A percentile compares a stretch with the other conserved stretches of the same genome.
Evolutionary conservation across 2,888 invertebrate genomes (phyloP).

Genomic region (Spodoptera littoralis): DNA sequence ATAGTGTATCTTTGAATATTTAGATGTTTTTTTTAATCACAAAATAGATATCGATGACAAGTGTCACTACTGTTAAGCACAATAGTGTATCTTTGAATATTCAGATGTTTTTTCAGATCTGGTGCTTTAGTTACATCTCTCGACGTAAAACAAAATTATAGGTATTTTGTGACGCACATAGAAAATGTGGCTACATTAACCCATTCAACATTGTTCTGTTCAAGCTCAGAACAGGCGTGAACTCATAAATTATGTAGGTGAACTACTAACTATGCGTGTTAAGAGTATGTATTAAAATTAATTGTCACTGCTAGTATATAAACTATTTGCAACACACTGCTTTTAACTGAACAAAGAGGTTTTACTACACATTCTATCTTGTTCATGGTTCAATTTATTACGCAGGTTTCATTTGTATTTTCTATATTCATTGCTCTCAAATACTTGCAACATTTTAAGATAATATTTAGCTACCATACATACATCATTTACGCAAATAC

Average conservation of each 20-base stretch:
- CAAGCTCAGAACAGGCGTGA: background rate
- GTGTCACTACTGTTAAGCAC: too few relatives aligned
- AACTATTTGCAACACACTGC: slow-evolving; percentile 1
- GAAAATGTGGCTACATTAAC: too few relatives aligned
- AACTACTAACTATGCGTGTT: slow-evolving; percentile 14
- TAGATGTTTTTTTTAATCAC: background rate
- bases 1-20: background rate
- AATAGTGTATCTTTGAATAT: background rate
- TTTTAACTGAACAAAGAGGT: slow-evolving; percentile 15
- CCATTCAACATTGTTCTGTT: too few relatives aligned
- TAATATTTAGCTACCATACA: too few relatives aligned
- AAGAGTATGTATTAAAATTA: slow-evolving; percentile 15
- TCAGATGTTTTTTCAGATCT: background rate
- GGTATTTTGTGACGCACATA: too few relatives aligned
- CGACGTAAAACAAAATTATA: too few relatives aligned
- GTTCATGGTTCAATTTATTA: background rate
- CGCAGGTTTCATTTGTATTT: too few relatives aligned
- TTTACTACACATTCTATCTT: background rate
- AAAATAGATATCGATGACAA: too few relatives aligned
- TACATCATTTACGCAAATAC: too few relatives aligned
- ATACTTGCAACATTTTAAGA: too few relatives aligned
- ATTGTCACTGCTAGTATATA: slow-evolving; percentile 7
- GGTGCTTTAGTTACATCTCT: too few relatives aligned
- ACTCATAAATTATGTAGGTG: slow-evolving; percentile 10
- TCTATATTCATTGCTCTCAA: background rate